Conservation (phyloP, 2,113 vertebrate species). For the Sander lucioperca region DNA sequence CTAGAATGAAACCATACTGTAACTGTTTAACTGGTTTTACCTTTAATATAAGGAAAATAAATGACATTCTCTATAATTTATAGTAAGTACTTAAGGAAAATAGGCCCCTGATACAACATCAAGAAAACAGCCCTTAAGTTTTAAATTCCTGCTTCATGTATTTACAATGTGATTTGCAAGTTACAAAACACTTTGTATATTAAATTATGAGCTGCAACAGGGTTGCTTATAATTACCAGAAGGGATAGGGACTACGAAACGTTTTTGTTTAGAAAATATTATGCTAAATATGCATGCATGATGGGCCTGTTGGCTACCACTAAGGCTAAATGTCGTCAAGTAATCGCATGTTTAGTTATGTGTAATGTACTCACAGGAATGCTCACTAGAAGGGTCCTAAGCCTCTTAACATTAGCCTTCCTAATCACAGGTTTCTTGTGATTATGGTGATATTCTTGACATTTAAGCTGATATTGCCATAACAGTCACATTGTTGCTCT, state of each 20-base stretch:
- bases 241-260: background rate
- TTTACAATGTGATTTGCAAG: background rate
- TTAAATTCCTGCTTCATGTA: too few species aligned
- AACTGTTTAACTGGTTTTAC: background rate
- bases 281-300: slow-evolving; percentile 1
- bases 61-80: background rate
- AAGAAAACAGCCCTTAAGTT: background rate
- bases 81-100: background rate
- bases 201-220: background rate
- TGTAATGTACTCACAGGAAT: slow-evolving; percentile 2
- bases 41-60: background rate
- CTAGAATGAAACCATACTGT: background rate
- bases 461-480: slow-evolving; percentile 18
- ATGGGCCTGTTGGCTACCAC: background rate
- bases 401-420: slow-evolving; percentile 22
- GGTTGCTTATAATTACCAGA: background rate
- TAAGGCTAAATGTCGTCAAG: background rate
- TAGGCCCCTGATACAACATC: background rate
- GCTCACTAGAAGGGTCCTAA: background rate
- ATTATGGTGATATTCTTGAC: slow-evolving; percentile 35
- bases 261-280: background rate
- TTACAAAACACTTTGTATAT: background rate
- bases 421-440: slow-evolving; percentile 19
- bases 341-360: background rate
- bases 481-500: background rate